These are phyloP conservation scores for Sesia apiformis DNA, from an alignment of 2,888 invertebrate species.

Conservation along the genomic window DNA sequence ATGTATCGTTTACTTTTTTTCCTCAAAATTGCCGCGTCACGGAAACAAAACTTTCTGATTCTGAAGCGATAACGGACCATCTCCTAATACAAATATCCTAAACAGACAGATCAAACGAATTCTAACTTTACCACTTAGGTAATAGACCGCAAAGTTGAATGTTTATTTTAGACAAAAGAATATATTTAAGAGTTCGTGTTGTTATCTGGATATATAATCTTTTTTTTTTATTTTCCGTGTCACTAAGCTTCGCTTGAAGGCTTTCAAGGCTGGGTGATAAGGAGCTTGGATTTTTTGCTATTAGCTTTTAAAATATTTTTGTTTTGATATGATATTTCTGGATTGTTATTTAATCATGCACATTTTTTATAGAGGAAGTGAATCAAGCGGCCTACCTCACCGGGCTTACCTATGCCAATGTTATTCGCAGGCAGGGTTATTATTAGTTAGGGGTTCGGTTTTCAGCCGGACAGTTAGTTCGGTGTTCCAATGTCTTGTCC, in stretches of 20 bases:
- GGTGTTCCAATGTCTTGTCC: too few species aligned
- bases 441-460: too few species aligned
- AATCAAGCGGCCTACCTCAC: too few species aligned
- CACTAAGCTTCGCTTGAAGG: constrained; percentile 27
- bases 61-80: background rate
- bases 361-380: constrained; percentile 4
- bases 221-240: constrained; percentile 29
- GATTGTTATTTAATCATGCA: constrained; percentile 10
- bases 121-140: background rate
- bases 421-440: too few species aligned
- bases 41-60: constrained; percentile 16
- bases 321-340: constrained; percentile 6
- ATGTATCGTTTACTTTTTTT: too few species aligned
- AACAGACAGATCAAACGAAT: background rate
- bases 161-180: constrained; percentile 1
- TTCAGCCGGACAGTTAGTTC: too few species aligned
- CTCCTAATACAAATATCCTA: background rate
- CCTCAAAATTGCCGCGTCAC: constrained; percentile 18
- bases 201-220: constrained; percentile 30
- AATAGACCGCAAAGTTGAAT: background rate
- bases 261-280: constrained; percentile 29
- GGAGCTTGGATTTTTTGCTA: constrained; percentile 33
- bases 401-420: too few species aligned
- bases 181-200: constrained; percentile 14
- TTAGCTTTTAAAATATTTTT: constrained; percentile 24